Evolutionary conservation across 2,888 invertebrate species (phyloP).

Genomic region (Orthonevra nobilis): DNA sequence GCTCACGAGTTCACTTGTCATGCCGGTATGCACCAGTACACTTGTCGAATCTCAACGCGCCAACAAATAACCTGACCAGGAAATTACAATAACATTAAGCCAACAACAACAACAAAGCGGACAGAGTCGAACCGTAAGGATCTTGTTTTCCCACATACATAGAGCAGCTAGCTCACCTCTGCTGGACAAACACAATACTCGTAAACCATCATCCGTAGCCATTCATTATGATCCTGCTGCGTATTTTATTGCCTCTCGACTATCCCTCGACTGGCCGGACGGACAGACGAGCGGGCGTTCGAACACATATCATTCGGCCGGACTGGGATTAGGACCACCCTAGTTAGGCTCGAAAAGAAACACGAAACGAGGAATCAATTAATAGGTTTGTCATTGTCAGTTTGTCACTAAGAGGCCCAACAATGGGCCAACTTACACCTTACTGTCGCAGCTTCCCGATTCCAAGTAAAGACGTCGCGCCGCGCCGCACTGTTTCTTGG

Average conservation of each 20-base stretch:
- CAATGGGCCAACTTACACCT: slow-evolving; percentile 46
- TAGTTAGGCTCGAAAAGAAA: slow-evolving; percentile 27
- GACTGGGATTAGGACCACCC: slow-evolving; percentile 61
- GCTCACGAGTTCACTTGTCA: slow-evolving; percentile 63
- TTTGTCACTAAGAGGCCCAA: slow-evolving; percentile 47
- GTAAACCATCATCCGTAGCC: slow-evolving; percentile 67
- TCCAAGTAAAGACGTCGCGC: no score
- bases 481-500: no score
- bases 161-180: slow-evolving; percentile 12
- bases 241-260: slow-evolving; percentile 64
- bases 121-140: slow-evolving; percentile 44
- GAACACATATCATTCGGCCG: background rate
- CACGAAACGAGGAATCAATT: slow-evolving; percentile 47
- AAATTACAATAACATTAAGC: slow-evolving; percentile 63
- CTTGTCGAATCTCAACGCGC: slow-evolving; percentile 66
- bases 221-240: slow-evolving; percentile 68
- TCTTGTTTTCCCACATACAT: slow-evolving; percentile 64
- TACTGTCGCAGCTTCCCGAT: slow-evolving; percentile 29
- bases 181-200: slow-evolving; percentile 63
- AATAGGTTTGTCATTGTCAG: slow-evolving; percentile 53
- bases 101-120: slow-evolving; percentile 24
- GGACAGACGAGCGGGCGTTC: slow-evolving; percentile 34
- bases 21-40: slow-evolving; percentile 48
- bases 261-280: background rate
- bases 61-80: slow-evolving; percentile 68